Base-by-base conservation (phyloP, 37 sponge, comb jelly and placozoan genomes). In the Aplysina aerophoba region DNA sequence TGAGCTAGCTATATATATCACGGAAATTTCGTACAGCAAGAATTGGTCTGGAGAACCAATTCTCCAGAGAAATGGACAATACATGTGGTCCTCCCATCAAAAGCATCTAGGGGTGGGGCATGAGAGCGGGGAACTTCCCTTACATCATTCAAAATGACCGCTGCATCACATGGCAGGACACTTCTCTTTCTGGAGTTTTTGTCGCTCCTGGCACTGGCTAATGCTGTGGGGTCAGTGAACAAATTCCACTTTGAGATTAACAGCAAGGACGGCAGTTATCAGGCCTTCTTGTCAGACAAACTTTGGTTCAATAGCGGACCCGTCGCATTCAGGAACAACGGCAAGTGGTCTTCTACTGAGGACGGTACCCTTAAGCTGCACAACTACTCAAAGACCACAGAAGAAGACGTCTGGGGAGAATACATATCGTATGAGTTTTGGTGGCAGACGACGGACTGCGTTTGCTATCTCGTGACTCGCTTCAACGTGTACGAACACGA, bases 271-370 rank as follows among this genome's bases (percentile, higher is more conserved):
- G 83, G 83, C 17, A 62, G 50, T 14, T 87, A 67, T 40, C 60
- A 79, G 35, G 24, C 81, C 69, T 31, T 40, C 25, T 16, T 88
- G 41, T 73, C 64, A 0, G 89, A 63, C 12, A 36, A 64, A 5
- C 25, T 40, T 12, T 88, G 89, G 89, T 83, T 88, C 84, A 74
- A 78, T 36, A 83, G 78, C 59, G 89, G 83, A 17, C 84, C 74
- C 8, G 55, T 78, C 13, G 36, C 27, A n/a, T 59, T 83, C 17
- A 81, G 79, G 30, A 35, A 75, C 25, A 59, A 63, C 37, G 87
- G 87, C 22, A 41, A 59, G 25, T 81, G 87, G 81, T 36, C 33
- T 2, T 59, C 81, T 59, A 64, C 30, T 54, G 81, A 65, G 8
- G 54, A 87, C 28, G 50, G 33, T 21, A 59, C 31, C 0, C 77